Base-by-base conservation (phyloP, 2,888 invertebrate species). In the Scelioninae gen. 2 region DNA sequence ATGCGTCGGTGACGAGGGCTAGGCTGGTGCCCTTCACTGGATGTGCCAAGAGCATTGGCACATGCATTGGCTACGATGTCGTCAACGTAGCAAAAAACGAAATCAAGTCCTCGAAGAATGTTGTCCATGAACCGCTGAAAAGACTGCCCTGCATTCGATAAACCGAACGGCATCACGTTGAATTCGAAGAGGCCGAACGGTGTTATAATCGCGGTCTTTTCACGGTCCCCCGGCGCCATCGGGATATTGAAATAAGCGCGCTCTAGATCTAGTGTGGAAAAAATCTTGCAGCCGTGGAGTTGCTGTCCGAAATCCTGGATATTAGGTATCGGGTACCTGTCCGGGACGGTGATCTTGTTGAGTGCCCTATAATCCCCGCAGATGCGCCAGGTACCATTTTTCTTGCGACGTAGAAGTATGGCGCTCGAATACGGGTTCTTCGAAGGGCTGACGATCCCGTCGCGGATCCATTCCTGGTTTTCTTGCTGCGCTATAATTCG, bases 351-450 rank as follows among this genome's bases (percentile, higher is more conserved):
- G 10, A 35, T n/a, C 2, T 2, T 5, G 22, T 22, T 22, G 22
- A 22, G 22, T 2, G 2, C 5, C 3, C 22, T 2, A 5, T 22
- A 22, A 5, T 22, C 22, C 5, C 22, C 22, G 22, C 22, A 22
- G 5, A 22, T 22, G 3, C 22, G 2, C 22, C 22, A 22, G 22
- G 3, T 22, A 5, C 22, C 22, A 5, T 58, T 43, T 18, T 22
- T 2, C 9, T 58, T 58, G 3, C 6, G 22, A 0, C 31, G 10
- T n/a, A 28, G 11, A 2, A 31, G 43, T 13, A 58, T 45, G 1
- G 31, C 28, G 16, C 43, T 57, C 4, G 43, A 28, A 33, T 57
- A 41, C 4, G 57, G 43, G 43, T 33, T 58, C 6, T 58, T 45
- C 13, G 45, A 58, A 10, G 58, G 45, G 0, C 22, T 31, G 13